Evolutionary conservation across 1,140 invertebrate genomes (phyloP).

Genomic region (Orchesella cincta): DNA sequence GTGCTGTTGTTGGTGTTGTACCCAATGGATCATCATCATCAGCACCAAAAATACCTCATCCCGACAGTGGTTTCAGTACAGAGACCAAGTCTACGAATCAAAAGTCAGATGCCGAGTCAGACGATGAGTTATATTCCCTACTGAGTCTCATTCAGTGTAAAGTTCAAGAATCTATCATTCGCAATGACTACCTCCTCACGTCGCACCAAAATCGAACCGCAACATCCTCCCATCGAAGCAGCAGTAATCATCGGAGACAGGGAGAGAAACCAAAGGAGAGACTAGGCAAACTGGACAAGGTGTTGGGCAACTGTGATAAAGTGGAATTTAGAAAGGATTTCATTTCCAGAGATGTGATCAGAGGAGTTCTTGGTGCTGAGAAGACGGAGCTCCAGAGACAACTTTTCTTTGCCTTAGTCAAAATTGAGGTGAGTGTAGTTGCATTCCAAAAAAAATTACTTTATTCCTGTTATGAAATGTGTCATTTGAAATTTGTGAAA

Average conservation of each 20-base stretch:
- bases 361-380: slow-evolving; percentile 42
- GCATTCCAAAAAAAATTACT: background rate
- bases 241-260: slow-evolving; percentile 20
- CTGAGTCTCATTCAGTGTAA: slow-evolving; percentile 48
- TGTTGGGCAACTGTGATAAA: slow-evolving; percentile 31
- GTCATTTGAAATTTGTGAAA: background rate
- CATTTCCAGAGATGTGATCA: slow-evolving; percentile 37
- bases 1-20: too few species aligned
- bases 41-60: slow-evolving; percentile 28
- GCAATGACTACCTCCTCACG: slow-evolving; percentile 4
- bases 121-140: slow-evolving; percentile 49
- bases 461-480: background rate
- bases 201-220: background rate
- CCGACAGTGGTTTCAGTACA: slow-evolving; percentile 49
- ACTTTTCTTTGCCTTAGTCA: slow-evolving; percentile 44
- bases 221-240: background rate
- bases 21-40: too few species aligned
- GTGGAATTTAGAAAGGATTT: background rate
- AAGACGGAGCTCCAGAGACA: slow-evolving; percentile 46
- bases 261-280: background rate
- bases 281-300: slow-evolving; percentile 43
- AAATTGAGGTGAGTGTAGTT: slow-evolving; percentile 38
- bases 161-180: slow-evolving; percentile 33
- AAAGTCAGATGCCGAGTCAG: slow-evolving; percentile 29
- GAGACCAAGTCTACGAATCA: slow-evolving; percentile 44